Conservation (phyloP, 2,113 vertebrate genomes). For the Tylochromis polylepis region DNA sequence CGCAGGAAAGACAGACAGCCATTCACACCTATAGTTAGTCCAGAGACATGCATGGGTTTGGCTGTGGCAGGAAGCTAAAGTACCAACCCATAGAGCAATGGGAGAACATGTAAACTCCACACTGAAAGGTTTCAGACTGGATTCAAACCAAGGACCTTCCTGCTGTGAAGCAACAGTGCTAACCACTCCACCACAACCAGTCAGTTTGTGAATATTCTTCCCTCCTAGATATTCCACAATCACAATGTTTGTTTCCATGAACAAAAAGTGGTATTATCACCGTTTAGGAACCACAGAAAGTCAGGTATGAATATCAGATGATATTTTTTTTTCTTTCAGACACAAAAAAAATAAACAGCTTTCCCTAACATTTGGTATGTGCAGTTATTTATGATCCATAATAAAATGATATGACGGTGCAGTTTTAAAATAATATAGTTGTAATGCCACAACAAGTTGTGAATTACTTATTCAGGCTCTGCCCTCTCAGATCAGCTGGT, state of each 20-base stretch:
- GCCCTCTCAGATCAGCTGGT: not conserved
- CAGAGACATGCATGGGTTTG: not conserved
- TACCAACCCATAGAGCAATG: not conserved
- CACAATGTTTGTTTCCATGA: not conserved
- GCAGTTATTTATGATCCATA: not conserved
- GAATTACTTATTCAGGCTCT: fast-evolving
- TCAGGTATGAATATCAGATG: not conserved
- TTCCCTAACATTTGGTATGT: not conserved
- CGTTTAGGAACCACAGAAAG: not conserved
- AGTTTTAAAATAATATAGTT: not conserved
- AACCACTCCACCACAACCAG: not conserved
- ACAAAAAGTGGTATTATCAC: not conserved
- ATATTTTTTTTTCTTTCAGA: not conserved
- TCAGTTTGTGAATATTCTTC: not conserved
- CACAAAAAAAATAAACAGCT: not conserved
- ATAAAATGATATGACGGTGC: not conserved
- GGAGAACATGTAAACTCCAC: not conserved
- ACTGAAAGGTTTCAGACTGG: not conserved
- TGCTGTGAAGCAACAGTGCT: not conserved
- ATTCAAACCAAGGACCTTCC: not conserved
- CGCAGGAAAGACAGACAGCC: not conserved
- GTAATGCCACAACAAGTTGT: not conserved
- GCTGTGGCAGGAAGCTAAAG: not conserved
- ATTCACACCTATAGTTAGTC: not conserved
- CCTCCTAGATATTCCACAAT: not conserved